Base-by-base conservation (phyloP, 2,797 vertebrate genomes). In the Anabas testudineus region DNA sequence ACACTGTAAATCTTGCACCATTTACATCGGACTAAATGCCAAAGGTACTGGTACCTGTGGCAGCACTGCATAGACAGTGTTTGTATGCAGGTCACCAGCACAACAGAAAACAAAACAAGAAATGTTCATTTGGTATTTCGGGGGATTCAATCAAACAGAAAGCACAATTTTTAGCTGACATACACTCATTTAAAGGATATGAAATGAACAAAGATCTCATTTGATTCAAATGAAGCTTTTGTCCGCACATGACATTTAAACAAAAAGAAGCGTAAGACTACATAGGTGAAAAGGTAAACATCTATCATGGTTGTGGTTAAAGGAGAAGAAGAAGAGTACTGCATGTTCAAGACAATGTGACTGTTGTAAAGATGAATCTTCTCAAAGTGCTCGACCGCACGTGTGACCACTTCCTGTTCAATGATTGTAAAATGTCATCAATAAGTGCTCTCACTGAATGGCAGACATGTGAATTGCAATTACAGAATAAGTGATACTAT, bases 321-420 rank as follows among this genome's bases (percentile, higher is more conserved):
- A 52, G n/a, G 19, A 45, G 36, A 53, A 58, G 39, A 36, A 16
- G 30, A 56, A 24, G 28, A 32, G n/a, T n/a, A n/a, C 8, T 0
- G 7, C 48, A 72, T 15, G 41, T 30, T 63, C 12, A 58, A 58
- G 22, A 56, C 41, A 56, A 63, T 61, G 26, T 43, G 63, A 53
- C 26, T 69, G 55, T 32, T 9, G 66, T 56, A 53, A 34, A 53
- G 16, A 47, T 53, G 16, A 21, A 36, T 82, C 37, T 28, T 73
- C 28, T 81, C 12, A 52, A 77, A 52, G 51, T 76, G 71, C 76
- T 68, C 48, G 61, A 65, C 62, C 55, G 72, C 57, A 71, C 67
- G 48, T 64, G 45, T 67, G 45, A 72, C 64, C n/a, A n/a, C n/a
- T n/a, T n/a, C n/a, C n/a, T 65, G 21, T 65, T 76, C 51, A 34